Evolutionary conservation across 2,113 vertebrate species (phyloP).

Genomic region (Dunckerocampus dactyliophorus): DNA sequence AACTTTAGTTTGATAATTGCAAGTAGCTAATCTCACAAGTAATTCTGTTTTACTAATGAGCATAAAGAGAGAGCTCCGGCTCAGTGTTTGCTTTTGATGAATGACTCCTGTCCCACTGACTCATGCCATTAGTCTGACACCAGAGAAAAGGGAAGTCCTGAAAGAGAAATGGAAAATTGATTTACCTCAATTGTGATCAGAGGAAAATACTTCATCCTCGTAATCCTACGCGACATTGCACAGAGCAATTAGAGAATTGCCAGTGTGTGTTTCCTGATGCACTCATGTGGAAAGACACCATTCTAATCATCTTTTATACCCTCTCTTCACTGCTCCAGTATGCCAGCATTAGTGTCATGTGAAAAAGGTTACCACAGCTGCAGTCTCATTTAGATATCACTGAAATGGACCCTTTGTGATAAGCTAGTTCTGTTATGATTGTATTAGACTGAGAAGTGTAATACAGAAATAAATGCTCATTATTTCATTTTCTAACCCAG

Average conservation of each 20-base stretch:
- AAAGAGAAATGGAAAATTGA: slow-evolving; percentile 76
- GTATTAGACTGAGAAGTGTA: slow-evolving; percentile 27
- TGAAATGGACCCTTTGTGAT: slow-evolving; percentile 32
- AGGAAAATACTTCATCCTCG: slow-evolving; percentile 60
- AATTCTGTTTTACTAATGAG: slow-evolving; percentile 72
- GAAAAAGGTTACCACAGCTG: slow-evolving; percentile 35
- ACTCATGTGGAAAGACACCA: slow-evolving; percentile 39
- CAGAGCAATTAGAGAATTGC: slow-evolving; percentile 47
- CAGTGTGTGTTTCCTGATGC: slow-evolving; percentile 35
- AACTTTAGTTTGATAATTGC: slow-evolving; percentile 31
- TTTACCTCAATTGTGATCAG: slow-evolving; percentile 68
- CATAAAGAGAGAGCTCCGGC: slow-evolving; percentile 35
- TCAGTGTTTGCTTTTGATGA: slow-evolving; percentile 66
- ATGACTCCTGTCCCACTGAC: slow-evolving; percentile 63
- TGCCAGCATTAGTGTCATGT: slow-evolving; percentile 37
- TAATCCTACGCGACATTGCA: slow-evolving; percentile 53
- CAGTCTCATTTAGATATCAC: slow-evolving; percentile 31
- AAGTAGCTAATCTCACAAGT: slow-evolving; percentile 56
- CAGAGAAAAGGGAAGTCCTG: slow-evolving; percentile 65
- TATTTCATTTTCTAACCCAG: neutral
- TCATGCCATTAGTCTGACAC: slow-evolving; percentile 64
- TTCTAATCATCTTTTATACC: slow-evolving; percentile 49
- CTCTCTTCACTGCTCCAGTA: slow-evolving; percentile 28
- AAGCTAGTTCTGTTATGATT: slow-evolving; percentile 33
- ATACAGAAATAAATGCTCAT: neutral